Evolutionary conservation across 2,113 vertebrate species (phyloP).

Genomic region (Sorex araneus): DNA sequence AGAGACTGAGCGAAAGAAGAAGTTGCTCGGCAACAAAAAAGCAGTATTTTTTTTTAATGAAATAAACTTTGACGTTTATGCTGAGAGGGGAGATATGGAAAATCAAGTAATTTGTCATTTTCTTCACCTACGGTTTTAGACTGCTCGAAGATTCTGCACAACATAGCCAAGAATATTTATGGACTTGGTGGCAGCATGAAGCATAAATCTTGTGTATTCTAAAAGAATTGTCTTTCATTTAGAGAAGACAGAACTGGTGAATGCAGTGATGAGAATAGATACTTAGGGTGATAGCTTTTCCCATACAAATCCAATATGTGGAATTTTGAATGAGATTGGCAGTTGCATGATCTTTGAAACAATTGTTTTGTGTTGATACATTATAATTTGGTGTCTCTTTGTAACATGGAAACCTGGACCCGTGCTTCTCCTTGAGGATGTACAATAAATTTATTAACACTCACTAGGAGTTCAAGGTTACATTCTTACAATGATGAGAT

Average conservation of each 20-base stretch:
- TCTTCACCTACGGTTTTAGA: neutral
- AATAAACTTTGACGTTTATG: neutral
- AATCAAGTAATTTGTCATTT: neutral
- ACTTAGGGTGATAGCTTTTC: neutral
- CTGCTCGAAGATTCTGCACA: neutral
- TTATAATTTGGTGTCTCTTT: neutral
- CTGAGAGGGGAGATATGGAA: neutral
- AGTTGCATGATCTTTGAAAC: neutral
- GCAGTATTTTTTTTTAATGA: neutral
- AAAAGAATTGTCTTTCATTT: neutral
- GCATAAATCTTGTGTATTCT: neutral
- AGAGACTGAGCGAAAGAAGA: neutral
- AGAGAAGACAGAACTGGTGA: neutral
- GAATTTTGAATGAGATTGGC: neutral
- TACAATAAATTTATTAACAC: neutral
- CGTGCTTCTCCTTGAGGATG: neutral
- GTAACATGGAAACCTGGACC: fast-evolving
- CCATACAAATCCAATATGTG: neutral
- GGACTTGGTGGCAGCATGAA: neutral
- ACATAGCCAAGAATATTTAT: neutral
- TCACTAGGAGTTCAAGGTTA: neutral
- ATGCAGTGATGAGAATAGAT: neutral
- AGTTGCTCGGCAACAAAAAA: neutral
- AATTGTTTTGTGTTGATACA: neutral
- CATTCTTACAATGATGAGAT: neutral